Percentiles rank a stretch among this genome's conserved stretches.
Evolutionary conservation across 1,140 invertebrate genomes (phyloP).

Genomic region (Holotrichia oblita): DNA sequence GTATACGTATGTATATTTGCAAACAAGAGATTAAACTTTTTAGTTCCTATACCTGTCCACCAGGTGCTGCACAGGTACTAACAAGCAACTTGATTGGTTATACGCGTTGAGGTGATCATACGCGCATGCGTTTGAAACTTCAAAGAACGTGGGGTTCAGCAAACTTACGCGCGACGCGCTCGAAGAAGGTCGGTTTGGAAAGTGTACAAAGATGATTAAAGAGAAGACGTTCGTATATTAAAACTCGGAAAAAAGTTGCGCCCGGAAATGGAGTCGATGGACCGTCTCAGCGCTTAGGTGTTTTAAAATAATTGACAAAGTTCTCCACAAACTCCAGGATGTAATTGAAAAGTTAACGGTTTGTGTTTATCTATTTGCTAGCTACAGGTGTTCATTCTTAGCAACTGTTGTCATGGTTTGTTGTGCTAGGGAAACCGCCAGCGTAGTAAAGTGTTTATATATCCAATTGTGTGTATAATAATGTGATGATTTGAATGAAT

Average conservation of each 20-base stretch:
- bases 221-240: background rate
- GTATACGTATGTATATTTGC: background rate
- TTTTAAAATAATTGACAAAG: background rate
- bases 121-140: conserved; percentile 22
- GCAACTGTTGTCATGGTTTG: conserved; percentile 34
- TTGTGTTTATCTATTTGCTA: conserved; percentile 37
- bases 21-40: background rate
- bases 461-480: background rate
- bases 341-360: conserved; percentile 34
- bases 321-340: conserved; percentile 21
- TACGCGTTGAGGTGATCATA: background rate
- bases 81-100: background rate
- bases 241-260: background rate
- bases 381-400: conserved; percentile 32
- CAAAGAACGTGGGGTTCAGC: conserved; percentile 30
- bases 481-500: conserved; percentile 32
- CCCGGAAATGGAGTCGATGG: conserved; percentile 18
- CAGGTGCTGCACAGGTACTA: background rate
- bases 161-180: conserved; percentile 33
- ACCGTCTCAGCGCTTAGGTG: background rate
- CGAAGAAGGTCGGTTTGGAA: conserved; percentile 32
- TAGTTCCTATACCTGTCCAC: conserved; percentile 1
- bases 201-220: conserved; percentile 23
- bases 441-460: conserved; percentile 24
- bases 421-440: conserved; percentile 12